Conservation (phyloP, 2,888 invertebrate species). For the Smittia sp. region DNA sequence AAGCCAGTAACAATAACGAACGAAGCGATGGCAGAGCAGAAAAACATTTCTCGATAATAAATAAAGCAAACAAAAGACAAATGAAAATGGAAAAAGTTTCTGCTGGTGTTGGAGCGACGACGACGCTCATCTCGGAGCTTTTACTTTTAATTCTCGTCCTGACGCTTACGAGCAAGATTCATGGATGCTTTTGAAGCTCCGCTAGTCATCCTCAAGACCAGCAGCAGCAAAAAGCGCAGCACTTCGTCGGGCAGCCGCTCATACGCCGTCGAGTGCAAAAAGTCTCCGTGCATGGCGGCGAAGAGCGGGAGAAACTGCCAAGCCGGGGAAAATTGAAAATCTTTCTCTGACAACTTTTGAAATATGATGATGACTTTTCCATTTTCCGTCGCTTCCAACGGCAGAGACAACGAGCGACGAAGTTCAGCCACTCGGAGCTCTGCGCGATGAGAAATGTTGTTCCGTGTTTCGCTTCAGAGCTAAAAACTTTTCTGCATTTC, state of each 20-base stretch:
- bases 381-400: neutral
- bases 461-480: neutral
- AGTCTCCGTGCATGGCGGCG: no score
- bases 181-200: no score
- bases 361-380: constrained; percentile 39
- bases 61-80: constrained; percentile 32
- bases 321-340: constrained; percentile 1
- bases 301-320: no score
- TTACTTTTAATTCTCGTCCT: neutral
- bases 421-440: neutral
- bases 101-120: neutral
- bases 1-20: constrained; percentile 42
- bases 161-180: no score
- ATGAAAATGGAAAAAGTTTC: constrained; percentile 15
- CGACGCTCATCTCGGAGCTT: neutral
- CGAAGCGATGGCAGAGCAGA: neutral
- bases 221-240: no score
- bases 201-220: no score
- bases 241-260: no score
- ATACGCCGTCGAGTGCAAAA: no score
- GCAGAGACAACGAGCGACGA: neutral
- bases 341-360: constrained; percentile 39
- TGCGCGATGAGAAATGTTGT: neutral
- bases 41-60: constrained; percentile 36
- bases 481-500: neutral